Percentiles rank a stretch among this genome's conserved stretches.
phyloP scores from a whole-genome alignment of 92 coral and sea anemone species.

The Heteractis magnifica region DNA sequence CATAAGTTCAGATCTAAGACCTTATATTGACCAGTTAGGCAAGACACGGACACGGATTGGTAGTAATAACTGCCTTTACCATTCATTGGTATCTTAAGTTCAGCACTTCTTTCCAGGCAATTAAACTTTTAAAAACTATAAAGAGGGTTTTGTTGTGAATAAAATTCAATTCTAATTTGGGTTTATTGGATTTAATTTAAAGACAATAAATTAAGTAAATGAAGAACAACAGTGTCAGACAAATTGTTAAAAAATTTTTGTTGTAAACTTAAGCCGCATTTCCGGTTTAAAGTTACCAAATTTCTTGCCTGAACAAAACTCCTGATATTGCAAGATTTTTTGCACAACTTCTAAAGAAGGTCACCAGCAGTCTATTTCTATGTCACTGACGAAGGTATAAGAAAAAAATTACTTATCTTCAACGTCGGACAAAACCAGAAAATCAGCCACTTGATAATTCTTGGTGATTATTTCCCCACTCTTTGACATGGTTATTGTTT shows the following conservation, averaged over 20 bases:
- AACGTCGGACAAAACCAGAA: neutral
- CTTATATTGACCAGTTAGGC: no score
- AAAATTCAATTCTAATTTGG: neutral
- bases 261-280: neutral
- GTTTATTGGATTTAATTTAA: neutral
- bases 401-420: neutral
- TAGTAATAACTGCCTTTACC: no score
- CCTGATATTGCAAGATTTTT: neutral
- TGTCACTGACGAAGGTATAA: neutral
- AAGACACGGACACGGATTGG: no score
- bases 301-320: constrained; percentile 1
- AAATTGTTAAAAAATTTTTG: neutral
- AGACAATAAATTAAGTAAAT: neutral
- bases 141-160: neutral
- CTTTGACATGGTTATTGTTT: neutral
- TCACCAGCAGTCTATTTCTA: neutral
- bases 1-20: no score
- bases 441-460: neutral
- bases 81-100: no score
- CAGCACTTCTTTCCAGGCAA: no score
- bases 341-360: neutral
- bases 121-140: no score
- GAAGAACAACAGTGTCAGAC: neutral
- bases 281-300: neutral
- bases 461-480: neutral